phyloP scores from a whole-genome alignment of 2,113 vertebrate species.

The Acrocephalus arundinaceus region DNA sequence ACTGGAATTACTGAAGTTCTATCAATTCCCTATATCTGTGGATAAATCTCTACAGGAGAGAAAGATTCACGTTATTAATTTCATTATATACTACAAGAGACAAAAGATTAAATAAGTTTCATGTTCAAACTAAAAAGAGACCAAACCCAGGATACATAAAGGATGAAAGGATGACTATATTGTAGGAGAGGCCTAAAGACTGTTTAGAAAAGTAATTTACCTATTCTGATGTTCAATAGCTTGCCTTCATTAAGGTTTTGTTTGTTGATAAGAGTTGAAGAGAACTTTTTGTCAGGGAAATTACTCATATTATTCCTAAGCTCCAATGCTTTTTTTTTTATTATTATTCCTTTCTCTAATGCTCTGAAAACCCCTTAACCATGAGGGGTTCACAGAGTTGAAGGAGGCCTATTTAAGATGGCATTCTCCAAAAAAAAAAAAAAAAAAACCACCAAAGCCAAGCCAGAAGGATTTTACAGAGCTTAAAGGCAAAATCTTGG shows the following conservation, averaged over 20 bases:
- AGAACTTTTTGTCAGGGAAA: not conserved
- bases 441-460: not conserved
- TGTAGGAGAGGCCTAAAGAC: not conserved
- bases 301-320: not conserved
- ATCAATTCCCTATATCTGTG: not conserved
- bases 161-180: not conserved
- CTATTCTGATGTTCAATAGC: not conserved
- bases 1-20: not conserved
- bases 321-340: not conserved
- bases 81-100: not conserved
- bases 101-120: not conserved
- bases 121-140: not conserved
- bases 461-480: not conserved
- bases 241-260: not conserved
- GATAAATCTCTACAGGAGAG: not conserved
- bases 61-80: not conserved
- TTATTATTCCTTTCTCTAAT: not conserved
- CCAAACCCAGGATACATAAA: not conserved
- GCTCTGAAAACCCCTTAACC: not conserved
- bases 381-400: not conserved
- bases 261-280: not conserved
- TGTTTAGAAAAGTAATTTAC: not conserved
- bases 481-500: not conserved
- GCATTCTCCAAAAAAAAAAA: not conserved
- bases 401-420: not conserved